Conservation (phyloP, 2,113 vertebrate species). For the Microcebus jonahi region DNA sequence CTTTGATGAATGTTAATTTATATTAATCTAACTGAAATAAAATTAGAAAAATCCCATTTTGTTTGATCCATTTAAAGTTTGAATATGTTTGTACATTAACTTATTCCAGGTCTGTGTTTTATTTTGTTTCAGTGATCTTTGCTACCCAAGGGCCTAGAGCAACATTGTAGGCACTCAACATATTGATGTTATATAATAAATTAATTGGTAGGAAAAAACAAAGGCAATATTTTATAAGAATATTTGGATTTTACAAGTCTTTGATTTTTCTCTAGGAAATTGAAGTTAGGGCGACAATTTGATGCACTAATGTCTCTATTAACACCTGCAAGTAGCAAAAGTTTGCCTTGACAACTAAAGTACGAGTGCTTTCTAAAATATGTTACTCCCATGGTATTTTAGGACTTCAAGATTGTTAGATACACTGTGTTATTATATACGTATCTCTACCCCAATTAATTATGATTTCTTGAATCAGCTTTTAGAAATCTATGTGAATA, state of each 20-base stretch:
- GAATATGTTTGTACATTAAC: neutral
- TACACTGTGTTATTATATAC: neutral
- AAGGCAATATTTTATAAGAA: neutral
- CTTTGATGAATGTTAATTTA: neutral
- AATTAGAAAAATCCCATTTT: neutral
- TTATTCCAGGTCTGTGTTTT: neutral
- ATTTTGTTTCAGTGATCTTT: neutral
- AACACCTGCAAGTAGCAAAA: neutral
- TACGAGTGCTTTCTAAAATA: neutral
- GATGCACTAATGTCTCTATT: neutral
- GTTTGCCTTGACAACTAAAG: neutral
- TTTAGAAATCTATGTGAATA: neutral
- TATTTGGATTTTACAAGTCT: neutral
- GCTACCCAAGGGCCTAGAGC: neutral
- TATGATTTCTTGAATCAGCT: neutral
- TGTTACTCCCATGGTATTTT: neutral
- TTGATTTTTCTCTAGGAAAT: neutral
- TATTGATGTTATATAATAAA: neutral
- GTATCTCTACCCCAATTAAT: neutral
- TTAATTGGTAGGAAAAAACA: neutral
- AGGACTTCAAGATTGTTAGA: neutral
- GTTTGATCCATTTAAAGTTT: neutral
- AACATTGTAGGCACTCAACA: neutral
- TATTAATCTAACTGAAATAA: neutral
- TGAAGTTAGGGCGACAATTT: neutral